phyloP scores from a whole-genome alignment of 2,797 vertebrate genomes.

The Nyctalus aviator region DNA sequence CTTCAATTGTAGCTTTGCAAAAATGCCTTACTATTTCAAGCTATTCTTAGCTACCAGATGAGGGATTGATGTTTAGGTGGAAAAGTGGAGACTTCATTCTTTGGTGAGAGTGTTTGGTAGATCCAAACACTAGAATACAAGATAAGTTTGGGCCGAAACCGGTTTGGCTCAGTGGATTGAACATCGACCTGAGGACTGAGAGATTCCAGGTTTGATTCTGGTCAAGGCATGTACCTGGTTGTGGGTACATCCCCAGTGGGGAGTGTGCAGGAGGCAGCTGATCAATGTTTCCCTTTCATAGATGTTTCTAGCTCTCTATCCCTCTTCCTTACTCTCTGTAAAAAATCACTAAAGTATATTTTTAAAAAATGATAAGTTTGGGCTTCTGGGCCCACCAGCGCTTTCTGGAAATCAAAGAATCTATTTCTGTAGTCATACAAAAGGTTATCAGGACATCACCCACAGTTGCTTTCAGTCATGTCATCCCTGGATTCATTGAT shows the following conservation, averaged over 20 bases:
- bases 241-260: too few relatives aligned
- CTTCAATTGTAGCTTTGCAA: conserved; percentile 3
- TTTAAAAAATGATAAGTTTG: too few relatives aligned
- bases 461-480: background rate
- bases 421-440: background rate
- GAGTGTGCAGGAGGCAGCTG: too few relatives aligned
- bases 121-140: background rate
- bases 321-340: too few relatives aligned
- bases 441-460: background rate
- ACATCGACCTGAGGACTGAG: too few relatives aligned
- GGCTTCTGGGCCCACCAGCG: background rate
- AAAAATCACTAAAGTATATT: too few relatives aligned
- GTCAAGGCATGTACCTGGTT: too few relatives aligned
- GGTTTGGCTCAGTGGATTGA: too few relatives aligned
- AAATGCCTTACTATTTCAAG: background rate
- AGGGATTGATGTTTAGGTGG: fast-evolving
- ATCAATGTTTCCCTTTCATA: too few relatives aligned
- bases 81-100: background rate
- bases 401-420: background rate
- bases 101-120: background rate
- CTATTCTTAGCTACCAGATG: conserved; percentile 38
- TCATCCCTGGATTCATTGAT: background rate
- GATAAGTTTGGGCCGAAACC: background rate
- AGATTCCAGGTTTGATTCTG: too few relatives aligned
- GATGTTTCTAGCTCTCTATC: too few relatives aligned